Evolutionary conservation across 2,888 invertebrate species (phyloP).

Genomic region (Eudemis profundana): DNA sequence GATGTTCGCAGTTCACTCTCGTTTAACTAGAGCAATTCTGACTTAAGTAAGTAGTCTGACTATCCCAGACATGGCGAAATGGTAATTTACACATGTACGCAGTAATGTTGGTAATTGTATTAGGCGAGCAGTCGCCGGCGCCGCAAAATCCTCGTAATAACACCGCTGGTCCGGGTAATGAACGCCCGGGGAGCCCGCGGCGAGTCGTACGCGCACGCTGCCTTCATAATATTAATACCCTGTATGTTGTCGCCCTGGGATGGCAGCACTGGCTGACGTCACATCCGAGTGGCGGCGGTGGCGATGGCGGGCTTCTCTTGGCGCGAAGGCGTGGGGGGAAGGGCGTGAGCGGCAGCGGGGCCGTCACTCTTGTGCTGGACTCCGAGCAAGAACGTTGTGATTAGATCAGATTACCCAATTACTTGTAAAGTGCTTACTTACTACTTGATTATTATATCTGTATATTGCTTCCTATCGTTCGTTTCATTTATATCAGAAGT

Average conservation of each 20-base stretch:
- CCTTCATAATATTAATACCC: not conserved
- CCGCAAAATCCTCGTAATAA: slow-evolving; percentile 55
- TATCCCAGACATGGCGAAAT: slow-evolving; percentile 2
- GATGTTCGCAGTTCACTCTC: not conserved
- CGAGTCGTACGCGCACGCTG: slow-evolving; percentile 1
- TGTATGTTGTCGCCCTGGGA: not conserved
- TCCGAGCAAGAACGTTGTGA: no score
- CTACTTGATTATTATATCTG: no score
- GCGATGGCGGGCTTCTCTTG: no score
- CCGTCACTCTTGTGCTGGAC: no score
- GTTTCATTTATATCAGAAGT: no score
- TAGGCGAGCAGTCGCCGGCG: slow-evolving; percentile 57
- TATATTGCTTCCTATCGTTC: no score
- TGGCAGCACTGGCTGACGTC: no score
- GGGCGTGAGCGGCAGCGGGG: no score
- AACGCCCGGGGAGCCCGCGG: slow-evolving; percentile 47
- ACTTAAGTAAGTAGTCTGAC: slow-evolving; percentile 2
- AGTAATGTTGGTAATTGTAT: slow-evolving; percentile 54
- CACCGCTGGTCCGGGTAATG: slow-evolving; percentile 53
- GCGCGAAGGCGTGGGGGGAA: no score
- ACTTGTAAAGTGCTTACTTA: no score
- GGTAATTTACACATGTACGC: slow-evolving; percentile 14
- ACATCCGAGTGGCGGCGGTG: no score
- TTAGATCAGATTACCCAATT: no score
- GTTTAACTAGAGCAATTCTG: slow-evolving; percentile 1